phyloP scores from a whole-genome alignment of 2,888 invertebrate species.

The Seladonia tumulorum region DNA sequence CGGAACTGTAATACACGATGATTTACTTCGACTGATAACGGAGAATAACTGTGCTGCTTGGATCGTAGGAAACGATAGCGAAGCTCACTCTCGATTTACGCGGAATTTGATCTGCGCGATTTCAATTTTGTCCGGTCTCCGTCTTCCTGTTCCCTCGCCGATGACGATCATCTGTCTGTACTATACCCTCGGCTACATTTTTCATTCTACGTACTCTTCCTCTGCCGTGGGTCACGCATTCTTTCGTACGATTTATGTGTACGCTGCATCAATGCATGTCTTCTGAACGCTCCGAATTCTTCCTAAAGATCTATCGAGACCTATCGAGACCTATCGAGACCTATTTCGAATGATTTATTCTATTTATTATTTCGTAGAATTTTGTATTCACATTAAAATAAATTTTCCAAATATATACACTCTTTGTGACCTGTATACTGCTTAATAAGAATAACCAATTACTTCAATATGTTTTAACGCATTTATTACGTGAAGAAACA shows the following conservation, averaged over 20 bases:
- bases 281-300: no score
- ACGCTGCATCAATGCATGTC: neutral
- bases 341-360: no score
- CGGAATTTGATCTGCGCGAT: constrained; percentile 25
- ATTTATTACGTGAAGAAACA: no score
- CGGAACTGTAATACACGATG: constrained; percentile 13
- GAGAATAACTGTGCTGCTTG: constrained; percentile 9
- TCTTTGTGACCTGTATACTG: no score
- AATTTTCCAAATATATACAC: no score
- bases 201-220: neutral
- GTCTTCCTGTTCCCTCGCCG: neutral
- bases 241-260: neutral
- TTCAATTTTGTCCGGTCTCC: constrained; percentile 33
- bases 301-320: no score
- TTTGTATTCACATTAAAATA: no score
- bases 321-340: no score
- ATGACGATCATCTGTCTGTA: neutral
- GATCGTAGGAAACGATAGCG: constrained; percentile 17
- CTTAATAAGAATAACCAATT: no score
- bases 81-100: constrained; percentile 11
- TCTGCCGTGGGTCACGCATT: neutral
- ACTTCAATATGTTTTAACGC: no score
- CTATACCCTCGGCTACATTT: neutral
- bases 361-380: no score
- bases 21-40: constrained; percentile 22